These are phyloP conservation scores for Rhynchomys soricoides DNA, from an alignment of 2,113 vertebrate species.

Conservation along the genomic window DNA sequence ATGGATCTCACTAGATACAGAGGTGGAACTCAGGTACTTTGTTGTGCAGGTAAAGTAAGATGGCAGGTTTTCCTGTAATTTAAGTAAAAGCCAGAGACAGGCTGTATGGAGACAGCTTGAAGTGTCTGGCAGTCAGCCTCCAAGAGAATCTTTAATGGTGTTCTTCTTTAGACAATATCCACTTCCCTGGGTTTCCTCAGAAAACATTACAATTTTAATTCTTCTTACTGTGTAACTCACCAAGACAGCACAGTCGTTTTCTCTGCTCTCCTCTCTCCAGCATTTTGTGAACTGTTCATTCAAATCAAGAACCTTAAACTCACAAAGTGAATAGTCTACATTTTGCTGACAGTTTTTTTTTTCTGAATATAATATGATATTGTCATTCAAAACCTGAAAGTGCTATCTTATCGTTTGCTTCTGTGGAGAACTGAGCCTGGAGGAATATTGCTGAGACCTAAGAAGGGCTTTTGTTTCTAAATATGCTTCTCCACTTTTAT, in stretches of 20 bases:
- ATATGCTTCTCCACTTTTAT: conserved; percentile 21
- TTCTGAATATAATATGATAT: conserved; percentile 73
- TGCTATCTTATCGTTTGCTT: conserved; percentile 62
- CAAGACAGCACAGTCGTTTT: conserved; percentile 78
- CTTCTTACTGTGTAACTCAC: conserved; percentile 74
- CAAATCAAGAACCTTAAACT: conserved; percentile 80
- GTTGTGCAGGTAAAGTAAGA: conserved; percentile 80
- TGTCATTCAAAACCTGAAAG: conserved; percentile 73
- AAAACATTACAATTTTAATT: conserved; percentile 83
- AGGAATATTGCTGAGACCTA: conserved; percentile 70
- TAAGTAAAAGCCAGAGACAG: conserved; percentile 85
- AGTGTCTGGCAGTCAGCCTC: conserved; percentile 82
- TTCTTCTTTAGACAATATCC: conserved; percentile 77
- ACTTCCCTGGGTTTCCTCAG: conserved; percentile 70
- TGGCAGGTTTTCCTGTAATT: conserved; percentile 85
- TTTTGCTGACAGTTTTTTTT: conserved; percentile 76
- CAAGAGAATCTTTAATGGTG: conserved; percentile 78
- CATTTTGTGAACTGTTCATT: conserved; percentile 75
- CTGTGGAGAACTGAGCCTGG: conserved; percentile 59
- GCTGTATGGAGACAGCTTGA: conserved; percentile 77
- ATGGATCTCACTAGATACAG: conserved; percentile 76
- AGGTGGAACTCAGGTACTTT: conserved; percentile 72
- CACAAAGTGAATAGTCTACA: conserved; percentile 64
- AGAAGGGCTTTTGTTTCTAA: conserved; percentile 65
- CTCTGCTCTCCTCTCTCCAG: conserved; percentile 62